Percentiles rank a stretch among this genome's conserved stretches.
Conservation (phyloP, 2,888 invertebrate genomes). For the Campaea margaritaria region DNA sequence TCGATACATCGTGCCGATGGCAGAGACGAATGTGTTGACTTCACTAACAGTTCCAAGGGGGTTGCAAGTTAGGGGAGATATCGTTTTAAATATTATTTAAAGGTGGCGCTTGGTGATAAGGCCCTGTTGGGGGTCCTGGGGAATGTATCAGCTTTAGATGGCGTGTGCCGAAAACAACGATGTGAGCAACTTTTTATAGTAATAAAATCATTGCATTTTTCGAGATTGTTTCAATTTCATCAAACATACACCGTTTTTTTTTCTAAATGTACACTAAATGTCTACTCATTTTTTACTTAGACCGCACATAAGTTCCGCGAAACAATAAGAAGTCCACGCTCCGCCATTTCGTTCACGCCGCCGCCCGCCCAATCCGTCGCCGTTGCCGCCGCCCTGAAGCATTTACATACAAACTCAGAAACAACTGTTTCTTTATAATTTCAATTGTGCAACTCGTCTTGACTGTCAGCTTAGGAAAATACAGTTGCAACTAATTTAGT, state of each 20-base stretch:
- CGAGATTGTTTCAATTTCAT: too few species aligned
- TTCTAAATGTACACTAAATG: neutral
- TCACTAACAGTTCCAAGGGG: slow-evolving; percentile 7
- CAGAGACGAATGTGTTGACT: slow-evolving; percentile 28
- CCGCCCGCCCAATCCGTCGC: slow-evolving; percentile 1
- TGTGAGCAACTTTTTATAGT: too few species aligned
- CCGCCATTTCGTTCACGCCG: slow-evolving; percentile 5
- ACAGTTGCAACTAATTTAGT: neutral
- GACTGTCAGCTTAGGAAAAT: slow-evolving; percentile 1
- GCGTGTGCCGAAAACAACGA: too few species aligned
- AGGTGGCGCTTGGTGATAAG: slow-evolving; percentile 11
- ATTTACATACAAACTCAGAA: slow-evolving; percentile 44
- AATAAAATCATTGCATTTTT: too few species aligned
- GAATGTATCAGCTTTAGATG: neutral
- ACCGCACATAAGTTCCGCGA: slow-evolving; percentile 7
- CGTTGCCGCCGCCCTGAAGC: neutral
- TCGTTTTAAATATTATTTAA: slow-evolving; percentile 6
- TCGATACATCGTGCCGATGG: slow-evolving; percentile 27
- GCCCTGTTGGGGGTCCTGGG: neutral
- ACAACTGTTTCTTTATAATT: slow-evolving; percentile 24
- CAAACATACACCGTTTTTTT: too few species aligned
- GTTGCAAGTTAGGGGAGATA: slow-evolving; percentile 12
- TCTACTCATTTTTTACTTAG: neutral
- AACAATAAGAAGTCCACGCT: slow-evolving; percentile 20
- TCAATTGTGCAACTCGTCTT: slow-evolving; percentile 29